Evolutionary conservation across 1,140 invertebrate genomes (phyloP), one percentile per base, ranked within the genome.

Genomic region (Leptinotarsa defecta): DNA sequence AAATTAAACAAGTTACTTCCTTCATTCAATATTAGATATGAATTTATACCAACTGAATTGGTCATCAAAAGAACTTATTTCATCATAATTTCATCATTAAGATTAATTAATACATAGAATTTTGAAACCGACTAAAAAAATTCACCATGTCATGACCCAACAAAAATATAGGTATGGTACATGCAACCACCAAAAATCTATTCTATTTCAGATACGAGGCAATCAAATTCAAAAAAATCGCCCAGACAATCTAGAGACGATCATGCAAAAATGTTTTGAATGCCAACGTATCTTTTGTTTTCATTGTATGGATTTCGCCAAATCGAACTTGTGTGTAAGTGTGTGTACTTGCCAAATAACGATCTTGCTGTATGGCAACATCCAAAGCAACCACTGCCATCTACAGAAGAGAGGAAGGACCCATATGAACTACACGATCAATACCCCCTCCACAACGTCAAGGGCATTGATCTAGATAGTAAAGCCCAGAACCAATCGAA

Each of bases 101-200:
- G 2, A 43, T 43, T 43, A 5, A 3, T 11, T 0, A 11, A 3
- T 43, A 0, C 11, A 43, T 11, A 43, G 2, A 43, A 43, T 43
- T 8, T 43, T 2, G 8, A 11, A 43, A 43, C 6, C 34, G 11
- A 43, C 8, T 34, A n/a, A 11, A 20, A 62, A 62, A 62, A 62
- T 19, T 15, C 67, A 68, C 1, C 13, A 27, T 65, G 71, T 73
- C 71, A 64, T 48, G 67, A 69, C 73, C 67, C 65, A 49, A 73
- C n/a, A 63, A 73, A 74, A 74, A 68, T 68, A 43, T 67, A 43
- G 34, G 34, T 43, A 73, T 22, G 71, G 73, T 74, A 78, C 77
- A 78, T 78, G 77, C 77, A 71, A 71, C 77, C 77, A 76, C 68
- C 73, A 69, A 74, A 69, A 68, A 57, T 17, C 52, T 62, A 72